These are phyloP conservation scores for Oryzias dopingdopingensis DNA, from an alignment of 2,797 vertebrate species.

Conservation along the genomic window DNA sequence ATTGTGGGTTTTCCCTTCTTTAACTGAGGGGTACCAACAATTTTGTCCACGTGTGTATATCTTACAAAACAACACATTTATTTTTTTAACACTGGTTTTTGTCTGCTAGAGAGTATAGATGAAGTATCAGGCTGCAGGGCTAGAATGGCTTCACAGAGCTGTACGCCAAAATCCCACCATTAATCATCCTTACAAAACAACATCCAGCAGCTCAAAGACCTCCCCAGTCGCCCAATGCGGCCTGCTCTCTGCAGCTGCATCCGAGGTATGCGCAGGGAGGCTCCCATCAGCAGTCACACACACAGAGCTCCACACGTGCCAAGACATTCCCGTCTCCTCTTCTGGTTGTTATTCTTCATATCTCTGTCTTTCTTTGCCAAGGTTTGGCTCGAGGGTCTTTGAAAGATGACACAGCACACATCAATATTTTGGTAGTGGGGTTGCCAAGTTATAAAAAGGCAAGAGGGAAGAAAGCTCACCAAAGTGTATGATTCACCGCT, in stretches of 20 bases:
- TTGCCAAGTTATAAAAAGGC: conserved; percentile 25
- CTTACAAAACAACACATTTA: neutral
- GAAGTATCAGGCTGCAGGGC: conserved; percentile 43
- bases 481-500: too few species aligned
- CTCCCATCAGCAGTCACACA: conserved; percentile 15
- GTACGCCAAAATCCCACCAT: conserved; percentile 51
- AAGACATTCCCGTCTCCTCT: conserved; percentile 15
- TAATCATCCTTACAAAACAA: conserved; percentile 71
- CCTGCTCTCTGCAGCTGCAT: conserved; percentile 24
- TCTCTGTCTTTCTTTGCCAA: conserved; percentile 9
- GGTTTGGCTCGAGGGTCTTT: conserved; percentile 29
- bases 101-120: conserved; percentile 8
- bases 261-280: conserved; percentile 7
- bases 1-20: too few species aligned
- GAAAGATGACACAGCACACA: conserved; percentile 14
- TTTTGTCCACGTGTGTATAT: too few species aligned
- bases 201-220: conserved; percentile 45
- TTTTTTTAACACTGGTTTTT: conserved; percentile 23
- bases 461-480: too few species aligned
- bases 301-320: conserved; percentile 17
- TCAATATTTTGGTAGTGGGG: conserved; percentile 22
- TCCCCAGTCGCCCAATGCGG: conserved; percentile 31
- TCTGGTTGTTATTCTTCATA: conserved; percentile 18
- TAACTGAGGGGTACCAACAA: too few species aligned
- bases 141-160: conserved; percentile 55